These are phyloP conservation scores for Catamblyrhynchus diadema DNA, from an alignment of 2,797 vertebrate species.

Conservation along the genomic window DNA sequence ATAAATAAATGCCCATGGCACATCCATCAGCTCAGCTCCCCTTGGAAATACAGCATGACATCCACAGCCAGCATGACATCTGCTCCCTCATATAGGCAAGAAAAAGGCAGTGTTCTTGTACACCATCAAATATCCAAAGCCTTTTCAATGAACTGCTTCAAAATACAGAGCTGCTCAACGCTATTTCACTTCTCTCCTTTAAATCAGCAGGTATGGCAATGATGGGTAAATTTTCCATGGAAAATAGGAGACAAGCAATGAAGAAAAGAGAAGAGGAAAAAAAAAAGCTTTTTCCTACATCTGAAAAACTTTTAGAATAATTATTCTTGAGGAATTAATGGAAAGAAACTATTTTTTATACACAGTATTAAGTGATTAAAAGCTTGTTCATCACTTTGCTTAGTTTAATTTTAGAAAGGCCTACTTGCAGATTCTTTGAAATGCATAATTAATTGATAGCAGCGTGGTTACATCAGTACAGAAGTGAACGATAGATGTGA, in stretches of 20 bases:
- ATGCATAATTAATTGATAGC: constrained; percentile 37
- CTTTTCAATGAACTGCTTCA: neutral
- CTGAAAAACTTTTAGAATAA: constrained; percentile 36
- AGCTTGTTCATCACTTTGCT: constrained; percentile 46
- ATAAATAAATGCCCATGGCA: neutral
- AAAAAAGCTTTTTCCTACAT: neutral
- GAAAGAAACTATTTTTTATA: constrained; percentile 63
- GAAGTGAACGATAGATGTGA: neutral
- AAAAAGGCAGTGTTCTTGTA: neutral
- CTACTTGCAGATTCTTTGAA: constrained; percentile 51
- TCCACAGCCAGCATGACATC: neutral
- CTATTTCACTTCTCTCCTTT: neutral
- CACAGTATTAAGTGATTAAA: constrained; percentile 62
- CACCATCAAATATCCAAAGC: neutral
- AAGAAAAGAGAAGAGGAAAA: neutral
- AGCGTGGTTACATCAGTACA: neutral
- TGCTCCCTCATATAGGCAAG: accelerated
- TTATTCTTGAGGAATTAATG: constrained; percentile 57
- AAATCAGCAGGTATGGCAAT: neutral
- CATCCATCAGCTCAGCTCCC: neutral
- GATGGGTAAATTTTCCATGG: neutral
- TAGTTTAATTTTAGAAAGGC: constrained; percentile 54
- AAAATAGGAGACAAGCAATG: neutral
- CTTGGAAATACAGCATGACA: neutral
- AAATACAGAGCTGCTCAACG: neutral